Conservation (phyloP, 2,888 invertebrate species). For the Ormyrus rosae region DNA sequence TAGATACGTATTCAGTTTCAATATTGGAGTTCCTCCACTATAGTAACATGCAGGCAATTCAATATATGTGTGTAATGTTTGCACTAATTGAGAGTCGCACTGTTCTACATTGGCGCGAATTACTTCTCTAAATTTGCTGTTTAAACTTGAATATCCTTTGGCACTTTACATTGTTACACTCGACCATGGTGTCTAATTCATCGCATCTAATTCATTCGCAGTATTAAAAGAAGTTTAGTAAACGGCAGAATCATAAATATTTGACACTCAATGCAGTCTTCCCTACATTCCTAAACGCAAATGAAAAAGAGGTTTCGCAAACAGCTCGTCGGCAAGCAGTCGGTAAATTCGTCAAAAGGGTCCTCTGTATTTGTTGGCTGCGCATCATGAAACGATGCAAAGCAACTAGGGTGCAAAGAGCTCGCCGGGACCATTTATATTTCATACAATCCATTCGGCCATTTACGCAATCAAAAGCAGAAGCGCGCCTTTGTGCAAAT, state of each 20-base stretch:
- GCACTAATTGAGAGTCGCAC: background rate
- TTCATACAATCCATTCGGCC: slow-evolving; percentile 20
- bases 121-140: too few relatives aligned
- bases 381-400: background rate
- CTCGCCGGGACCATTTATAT: background rate
- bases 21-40: too few relatives aligned
- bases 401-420: slow-evolving; percentile 22
- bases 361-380: too few relatives aligned
- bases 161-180: background rate
- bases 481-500: slow-evolving; percentile 5
- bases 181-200: background rate
- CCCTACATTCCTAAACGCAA: too few relatives aligned
- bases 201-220: background rate
- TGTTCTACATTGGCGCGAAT: background rate
- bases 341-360: too few relatives aligned
- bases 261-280: too few relatives aligned
- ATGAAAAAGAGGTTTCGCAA: too few relatives aligned
- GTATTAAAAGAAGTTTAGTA: too few relatives aligned
- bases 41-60: background rate
- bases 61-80: background rate
- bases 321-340: too few relatives aligned
- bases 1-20: too few relatives aligned
- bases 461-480: slow-evolving; percentile 9
- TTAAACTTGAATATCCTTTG: background rate
- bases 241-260: too few relatives aligned